phyloP scores from a whole-genome alignment of 2,888 invertebrate species.

The Cabera pusaria region DNA sequence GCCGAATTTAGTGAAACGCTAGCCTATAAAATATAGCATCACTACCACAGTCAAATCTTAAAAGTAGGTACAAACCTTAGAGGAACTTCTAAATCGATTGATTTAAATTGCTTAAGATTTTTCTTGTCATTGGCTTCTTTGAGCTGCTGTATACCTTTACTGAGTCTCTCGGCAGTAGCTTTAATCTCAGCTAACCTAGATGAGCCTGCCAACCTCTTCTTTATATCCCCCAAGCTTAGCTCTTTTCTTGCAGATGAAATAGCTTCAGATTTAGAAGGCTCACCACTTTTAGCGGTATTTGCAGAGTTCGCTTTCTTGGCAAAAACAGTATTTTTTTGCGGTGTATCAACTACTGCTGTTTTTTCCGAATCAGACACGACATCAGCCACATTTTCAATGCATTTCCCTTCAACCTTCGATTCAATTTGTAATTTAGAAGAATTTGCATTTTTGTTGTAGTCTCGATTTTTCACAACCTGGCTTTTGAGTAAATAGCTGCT shows the following conservation, averaged over 20 bases:
- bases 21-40: too few species aligned
- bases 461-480: slow-evolving; percentile 34
- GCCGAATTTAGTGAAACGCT: too few species aligned
- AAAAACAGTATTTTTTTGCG: slow-evolving; percentile 43
- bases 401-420: slow-evolving; percentile 17
- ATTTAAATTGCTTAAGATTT: slow-evolving; percentile 87
- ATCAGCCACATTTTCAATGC: slow-evolving; percentile 17
- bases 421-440: not conserved
- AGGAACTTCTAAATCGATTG: slow-evolving; percentile 90
- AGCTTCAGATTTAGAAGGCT: slow-evolving; percentile 56
- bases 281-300: slow-evolving; percentile 47
- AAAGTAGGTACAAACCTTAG: slow-evolving; percentile 81
- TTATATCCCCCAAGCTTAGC: slow-evolving; percentile 87
- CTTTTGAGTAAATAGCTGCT: slow-evolving; percentile 42
- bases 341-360: slow-evolving; percentile 10
- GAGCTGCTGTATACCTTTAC: slow-evolving; percentile 85
- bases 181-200: slow-evolving; percentile 87
- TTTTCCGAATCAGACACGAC: slow-evolving; percentile 6
- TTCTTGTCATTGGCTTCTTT: slow-evolving; percentile 74
- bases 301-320: slow-evolving; percentile 58
- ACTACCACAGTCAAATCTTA: too few species aligned
- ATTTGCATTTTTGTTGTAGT: slow-evolving; percentile 23
- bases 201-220: slow-evolving; percentile 86
- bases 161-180: slow-evolving; percentile 86
- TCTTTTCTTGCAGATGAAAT: slow-evolving; percentile 81